Evolutionary conservation across 2,113 vertebrate species (phyloP), one percentile per base, ranked within the genome.

Genomic region (Brevimyrus niger): DNA sequence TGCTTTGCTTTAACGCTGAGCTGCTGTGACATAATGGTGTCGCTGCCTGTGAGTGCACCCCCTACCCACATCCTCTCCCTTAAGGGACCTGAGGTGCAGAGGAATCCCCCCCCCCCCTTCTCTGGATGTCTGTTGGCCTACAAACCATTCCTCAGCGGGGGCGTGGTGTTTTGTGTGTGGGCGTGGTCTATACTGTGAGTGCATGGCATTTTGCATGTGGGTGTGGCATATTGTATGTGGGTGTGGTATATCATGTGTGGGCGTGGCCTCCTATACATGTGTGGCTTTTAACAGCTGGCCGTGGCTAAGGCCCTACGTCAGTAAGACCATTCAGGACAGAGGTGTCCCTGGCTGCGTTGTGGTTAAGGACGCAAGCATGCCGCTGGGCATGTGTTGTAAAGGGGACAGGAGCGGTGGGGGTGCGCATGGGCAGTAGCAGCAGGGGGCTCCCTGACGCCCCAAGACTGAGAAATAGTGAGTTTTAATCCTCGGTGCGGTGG

Each of bases 21-120:
- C 89, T 2, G 2, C 83, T 90, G 84, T 92, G 93, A 93, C 93
- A 94, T 91, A 94, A 93, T 93, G 91, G 92, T 93, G 94, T 91
- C 92, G 91, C 87, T 65, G 61, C 61, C 61, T 65, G 61, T 31
- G 61, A 65, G n/a, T 65, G 61, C 3, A 1, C 86, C 89, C 91
- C 88, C 17, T 17, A 50, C 48, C 3, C 48, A 17, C 48, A 4
- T 92, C 92, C 90, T 2, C 23, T 27, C 2, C 73, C 46, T n/a
- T 6, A 38, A 21, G 61, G 35, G 6, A 19, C 61, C 8, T 27
- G 15, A 31, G 4, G 21, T 21, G 46, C n/a, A 51, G 44, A 88
- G 87, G 23, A 47, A 27, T 69, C 87, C 87, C 42, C n/a, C n/a
- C n/a, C n/a, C n/a, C n/a, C 42, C n/a, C 47, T n/a, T 21, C 44